Evolutionary conservation across 2,113 vertebrate genomes (phyloP), one percentile per base, ranked within the genome.

Genomic region (Sialia sialis): DNA sequence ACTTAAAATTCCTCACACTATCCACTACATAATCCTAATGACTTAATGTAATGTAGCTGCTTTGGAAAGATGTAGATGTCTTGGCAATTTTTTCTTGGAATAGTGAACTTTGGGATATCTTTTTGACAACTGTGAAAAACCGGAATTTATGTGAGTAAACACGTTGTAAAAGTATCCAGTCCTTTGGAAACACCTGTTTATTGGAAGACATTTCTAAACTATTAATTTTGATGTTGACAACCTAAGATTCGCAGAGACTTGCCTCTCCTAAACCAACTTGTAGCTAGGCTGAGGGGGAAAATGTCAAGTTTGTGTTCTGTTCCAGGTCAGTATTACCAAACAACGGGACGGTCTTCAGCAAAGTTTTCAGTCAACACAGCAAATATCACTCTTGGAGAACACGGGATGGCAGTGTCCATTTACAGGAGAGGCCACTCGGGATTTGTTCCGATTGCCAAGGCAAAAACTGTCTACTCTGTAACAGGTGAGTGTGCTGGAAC

Each of bases 291-390:
- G 27, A 70, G 44, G 11, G 21, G 46, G 10, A 74, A 80, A 76
- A 75, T 8, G 17, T 46, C 29, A 67, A 38, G 22, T 72, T 64
- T 36, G 15, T 26, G 4, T 78, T 81, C 18, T 77, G 72, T 94
- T 96, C 46, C 93, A 99, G 99, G 98, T 73, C 99, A 99, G 67
- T 99, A 99, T 96, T 98, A 97, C 55, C 97, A 99, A 97, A 98
- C 94, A 13, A 97, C 92, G 4, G 99, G 99, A 29, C 97, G 96
- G 48, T 98, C 98, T 60, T 99, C 98, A 56, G 98, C 88, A 9
- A 97, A 30, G 19, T n/a, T 99, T 83, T 98, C 98, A 56, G 92
- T 99, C 76, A 99, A 98, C 97, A 99, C 99, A 89, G 97, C 97
- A 79, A 98, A 97, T n/a, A 95, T 99, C 87, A 98, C 98, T 5